A percentile compares a stretch with the other conserved stretches of the same genome.
phyloP scores from a whole-genome alignment of 2,888 invertebrate species.

The Nephrocerus scutellatus region DNA sequence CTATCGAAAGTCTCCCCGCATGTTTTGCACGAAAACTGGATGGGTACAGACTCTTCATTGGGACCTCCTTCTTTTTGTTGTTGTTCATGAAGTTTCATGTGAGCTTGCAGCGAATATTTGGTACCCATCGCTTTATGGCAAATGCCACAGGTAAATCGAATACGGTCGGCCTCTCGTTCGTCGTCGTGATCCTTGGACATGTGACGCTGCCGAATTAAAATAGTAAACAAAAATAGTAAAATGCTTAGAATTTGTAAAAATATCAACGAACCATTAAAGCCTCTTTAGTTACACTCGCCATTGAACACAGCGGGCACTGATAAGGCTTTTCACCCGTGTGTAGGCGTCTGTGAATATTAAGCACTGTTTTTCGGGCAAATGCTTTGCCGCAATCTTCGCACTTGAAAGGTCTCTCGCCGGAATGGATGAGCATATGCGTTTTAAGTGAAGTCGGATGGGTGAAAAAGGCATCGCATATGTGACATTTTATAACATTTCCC shows the following conservation, averaged over 20 bases:
- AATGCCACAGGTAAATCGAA: conserved; percentile 20
- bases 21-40: conserved; percentile 20
- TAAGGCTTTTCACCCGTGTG: conserved; percentile 22
- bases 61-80: conserved; percentile 7
- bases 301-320: conserved; percentile 22
- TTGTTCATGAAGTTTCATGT: conserved; percentile 21
- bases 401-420: conserved; percentile 21
- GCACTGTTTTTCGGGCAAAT: conserved; percentile 21
- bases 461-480: conserved; percentile 20
- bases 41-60: not conserved
- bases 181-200: conserved; percentile 21
- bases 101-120: conserved; percentile 19
- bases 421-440: conserved; percentile 22
- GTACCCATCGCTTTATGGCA: conserved; percentile 20
- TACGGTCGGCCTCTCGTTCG: conserved; percentile 19
- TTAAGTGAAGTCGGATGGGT: conserved; percentile 21
- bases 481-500: conserved; percentile 20
- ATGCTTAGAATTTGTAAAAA: not conserved
- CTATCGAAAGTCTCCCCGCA: conserved; percentile 16
- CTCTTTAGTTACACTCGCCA: conserved; percentile 19
- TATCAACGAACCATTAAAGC: conserved; percentile 17
- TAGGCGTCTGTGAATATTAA: conserved; percentile 21
- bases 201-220: conserved; percentile 16
- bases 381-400: conserved; percentile 24
- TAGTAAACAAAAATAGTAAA: too few species aligned